phyloP scores from a whole-genome alignment of 2,888 invertebrate species.

The Amphipoea oculea region DNA sequence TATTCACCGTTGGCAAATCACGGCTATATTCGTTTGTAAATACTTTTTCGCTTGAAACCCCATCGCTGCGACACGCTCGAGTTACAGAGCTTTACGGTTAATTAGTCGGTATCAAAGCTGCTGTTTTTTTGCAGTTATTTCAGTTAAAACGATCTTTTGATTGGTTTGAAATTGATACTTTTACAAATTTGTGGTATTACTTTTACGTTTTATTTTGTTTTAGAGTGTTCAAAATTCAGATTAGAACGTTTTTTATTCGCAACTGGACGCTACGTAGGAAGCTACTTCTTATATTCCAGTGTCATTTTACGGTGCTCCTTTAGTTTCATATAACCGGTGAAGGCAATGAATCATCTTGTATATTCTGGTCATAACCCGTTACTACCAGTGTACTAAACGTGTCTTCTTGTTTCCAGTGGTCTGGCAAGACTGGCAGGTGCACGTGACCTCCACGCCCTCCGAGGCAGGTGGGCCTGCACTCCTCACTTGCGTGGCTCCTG shows the following conservation, averaged over 20 bases:
- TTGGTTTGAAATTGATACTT: constrained; percentile 51
- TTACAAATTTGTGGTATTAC: constrained; percentile 5
- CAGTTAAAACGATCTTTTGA: constrained; percentile 48
- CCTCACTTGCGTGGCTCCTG: constrained; percentile 92
- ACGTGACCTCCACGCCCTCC: constrained; percentile 93
- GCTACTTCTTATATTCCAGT: too few species aligned
- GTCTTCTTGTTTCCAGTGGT: constrained; percentile 91
- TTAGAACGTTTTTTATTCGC: not conserved
- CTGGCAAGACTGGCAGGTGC: constrained; percentile 94
- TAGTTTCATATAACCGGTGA: not conserved
- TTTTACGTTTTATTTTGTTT: constrained; percentile 14
- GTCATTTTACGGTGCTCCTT: too few species aligned
- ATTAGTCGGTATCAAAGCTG: constrained; percentile 61
- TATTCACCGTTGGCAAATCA: constrained; percentile 65
- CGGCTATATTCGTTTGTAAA: constrained; percentile 58
- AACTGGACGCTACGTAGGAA: not conserved
- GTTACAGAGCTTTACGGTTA: constrained; percentile 58
- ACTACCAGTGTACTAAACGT: not conserved
- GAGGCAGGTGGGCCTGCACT: constrained; percentile 93
- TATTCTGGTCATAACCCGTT: too few species aligned
- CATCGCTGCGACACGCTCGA: constrained; percentile 31
- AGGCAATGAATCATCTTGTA: not conserved
- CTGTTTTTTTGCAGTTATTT: constrained; percentile 49
- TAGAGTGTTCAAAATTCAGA: not conserved
- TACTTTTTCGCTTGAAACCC: constrained; percentile 42